Base-by-base conservation (phyloP, 2,888 invertebrate species). In the Caenorhabditis sp. region DNA sequence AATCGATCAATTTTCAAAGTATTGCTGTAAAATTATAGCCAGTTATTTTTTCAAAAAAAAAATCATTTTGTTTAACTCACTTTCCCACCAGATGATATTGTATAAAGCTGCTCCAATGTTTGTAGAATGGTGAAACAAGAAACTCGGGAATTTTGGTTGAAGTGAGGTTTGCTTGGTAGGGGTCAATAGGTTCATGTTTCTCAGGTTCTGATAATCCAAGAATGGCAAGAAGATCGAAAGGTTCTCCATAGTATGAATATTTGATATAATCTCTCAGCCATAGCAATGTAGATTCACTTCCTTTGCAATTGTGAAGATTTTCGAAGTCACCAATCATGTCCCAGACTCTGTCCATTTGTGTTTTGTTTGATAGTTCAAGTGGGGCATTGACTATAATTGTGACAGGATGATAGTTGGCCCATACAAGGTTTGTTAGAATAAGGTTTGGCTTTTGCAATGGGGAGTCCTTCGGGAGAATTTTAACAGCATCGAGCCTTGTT, bases 401-500 rank as follows among this genome's bases (percentile, higher is more conserved):
- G 53, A 87, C 86, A 4, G 87, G 83, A 31, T 86, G 86, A 66
- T 87, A 85, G 61, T 87, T 84, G 26, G 77, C 78, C 86, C 86
- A 87, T 2, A 87, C 86, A 67, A 74, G 65, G 76, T 84, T 75
- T 4, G 82, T 81, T 17, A 87, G 71, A 26, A 85, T 67, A 21
- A 75, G 57, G 63, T 85, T 87, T 0, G 85, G 82, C 20, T 78
- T 74, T 70, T 84, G 86, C n/a, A 87, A 78, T 21, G 83, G 83
- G 17, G 86, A 87, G 66, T 83, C 81, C 25, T 72, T 70, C 17
- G 87, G 87, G 36, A 87, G 76, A 59, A 87, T 84, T 65, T 87
- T 87, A 14, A 77, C 82, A 0, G 84, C 81, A 64, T 87, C 87
- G 27, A 87, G 65, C 17, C 83, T 61, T 4, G 80, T 80, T 49